These are phyloP conservation scores for Fulmarus glacialis DNA, from an alignment of 2,113 vertebrate species.

Conservation along the genomic window DNA sequence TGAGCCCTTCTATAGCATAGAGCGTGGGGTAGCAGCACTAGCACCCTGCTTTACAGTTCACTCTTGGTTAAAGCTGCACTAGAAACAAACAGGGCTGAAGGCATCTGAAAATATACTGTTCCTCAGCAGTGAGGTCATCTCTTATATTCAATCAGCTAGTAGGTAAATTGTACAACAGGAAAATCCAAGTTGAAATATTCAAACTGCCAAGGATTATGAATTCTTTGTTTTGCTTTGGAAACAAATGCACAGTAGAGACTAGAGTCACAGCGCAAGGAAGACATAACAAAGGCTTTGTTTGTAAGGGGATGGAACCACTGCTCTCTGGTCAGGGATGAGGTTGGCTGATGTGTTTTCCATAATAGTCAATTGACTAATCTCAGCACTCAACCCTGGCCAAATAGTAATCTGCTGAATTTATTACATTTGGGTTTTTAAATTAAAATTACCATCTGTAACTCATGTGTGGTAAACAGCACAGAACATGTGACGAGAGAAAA, in stretches of 20 bases:
- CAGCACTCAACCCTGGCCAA: slow-evolving; percentile 62
- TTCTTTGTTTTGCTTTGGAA: slow-evolving; percentile 66
- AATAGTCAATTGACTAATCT: slow-evolving; percentile 61
- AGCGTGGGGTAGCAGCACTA: not conserved
- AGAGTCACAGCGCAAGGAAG: slow-evolving; percentile 34
- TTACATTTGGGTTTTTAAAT: slow-evolving; percentile 70
- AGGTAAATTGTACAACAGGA: slow-evolving; percentile 29
- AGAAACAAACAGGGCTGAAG: not conserved
- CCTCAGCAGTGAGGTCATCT: slow-evolving; percentile 21
- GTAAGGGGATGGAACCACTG: slow-evolving; percentile 57
- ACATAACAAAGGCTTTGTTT: slow-evolving; percentile 71
- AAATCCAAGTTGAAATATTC: slow-evolving; percentile 22
- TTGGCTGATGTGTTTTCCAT: slow-evolving; percentile 74
- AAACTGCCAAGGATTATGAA: slow-evolving; percentile 51
- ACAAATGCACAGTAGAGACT: slow-evolving; percentile 52
- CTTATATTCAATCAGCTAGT: not conserved
- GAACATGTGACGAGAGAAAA: slow-evolving; percentile 30
- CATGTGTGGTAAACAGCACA: slow-evolving; percentile 26
- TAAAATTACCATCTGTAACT: slow-evolving; percentile 64
- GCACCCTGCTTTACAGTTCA: not conserved
- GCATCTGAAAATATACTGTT: not conserved
- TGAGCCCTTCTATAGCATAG: not conserved
- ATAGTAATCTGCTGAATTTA: slow-evolving; percentile 73
- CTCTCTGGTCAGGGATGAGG: slow-evolving; percentile 57
- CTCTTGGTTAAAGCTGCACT: not conserved